phyloP scores from a whole-genome alignment of 2,113 vertebrate species.

The Gymnobelideus leadbeateri region DNA sequence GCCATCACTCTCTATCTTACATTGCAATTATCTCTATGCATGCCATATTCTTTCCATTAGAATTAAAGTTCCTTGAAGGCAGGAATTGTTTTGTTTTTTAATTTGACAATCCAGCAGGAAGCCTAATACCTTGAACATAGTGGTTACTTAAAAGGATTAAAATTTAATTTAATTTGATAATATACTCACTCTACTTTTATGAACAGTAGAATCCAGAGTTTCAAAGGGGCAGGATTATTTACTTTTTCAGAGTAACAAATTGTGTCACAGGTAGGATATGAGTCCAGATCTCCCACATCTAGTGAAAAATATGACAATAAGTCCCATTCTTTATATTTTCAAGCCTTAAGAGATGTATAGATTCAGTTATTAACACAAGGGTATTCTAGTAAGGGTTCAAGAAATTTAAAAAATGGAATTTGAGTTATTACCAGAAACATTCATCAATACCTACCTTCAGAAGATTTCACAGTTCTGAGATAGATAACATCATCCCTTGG shows the following conservation, averaged over 20 bases:
- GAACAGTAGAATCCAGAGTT: background rate
- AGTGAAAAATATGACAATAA: background rate
- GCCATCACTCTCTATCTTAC: background rate
- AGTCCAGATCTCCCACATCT: background rate
- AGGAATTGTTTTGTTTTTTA: background rate
- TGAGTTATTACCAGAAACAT: slow-evolving; percentile 17
- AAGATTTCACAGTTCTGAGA: background rate
- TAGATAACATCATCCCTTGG: background rate
- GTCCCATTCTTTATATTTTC: background rate
- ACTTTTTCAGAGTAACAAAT: background rate
- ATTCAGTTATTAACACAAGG: background rate
- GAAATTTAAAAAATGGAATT: background rate
- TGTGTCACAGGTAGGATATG: background rate
- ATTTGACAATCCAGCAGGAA: background rate
- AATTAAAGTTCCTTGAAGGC: background rate
- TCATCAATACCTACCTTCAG: slow-evolving; percentile 26
- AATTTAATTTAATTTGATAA: background rate
- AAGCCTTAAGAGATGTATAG: background rate
- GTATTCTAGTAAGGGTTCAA: background rate
- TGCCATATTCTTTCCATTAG: background rate
- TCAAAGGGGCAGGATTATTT: background rate
- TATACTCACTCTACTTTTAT: background rate
- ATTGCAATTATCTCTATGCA: background rate
- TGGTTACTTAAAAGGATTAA: background rate
- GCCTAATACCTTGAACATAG: background rate